Conservation (phyloP, 2,113 vertebrate species). For the Pollimyrus isidori region DNA sequence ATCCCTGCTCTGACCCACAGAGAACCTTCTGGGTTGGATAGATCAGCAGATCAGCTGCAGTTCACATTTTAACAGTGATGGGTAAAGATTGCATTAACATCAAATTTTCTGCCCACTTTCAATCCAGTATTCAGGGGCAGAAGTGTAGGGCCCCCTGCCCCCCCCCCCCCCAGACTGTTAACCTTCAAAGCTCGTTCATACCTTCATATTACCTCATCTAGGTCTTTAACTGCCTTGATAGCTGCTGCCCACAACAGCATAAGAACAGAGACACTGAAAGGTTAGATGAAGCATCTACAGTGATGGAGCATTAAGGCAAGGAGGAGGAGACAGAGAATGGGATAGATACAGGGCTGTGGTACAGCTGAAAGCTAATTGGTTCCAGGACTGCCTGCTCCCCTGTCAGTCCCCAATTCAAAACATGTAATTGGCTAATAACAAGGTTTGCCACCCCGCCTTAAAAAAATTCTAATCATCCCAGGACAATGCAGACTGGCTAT, state of each 20-base stretch:
- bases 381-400: background rate
- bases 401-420: background rate
- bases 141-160: background rate
- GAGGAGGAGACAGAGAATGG: background rate
- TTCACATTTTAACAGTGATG: background rate
- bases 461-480: background rate
- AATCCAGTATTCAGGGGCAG: background rate
- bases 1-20: background rate
- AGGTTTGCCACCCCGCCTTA: background rate
- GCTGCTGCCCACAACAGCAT: background rate
- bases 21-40: background rate
- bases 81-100: background rate
- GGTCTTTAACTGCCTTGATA: background rate
- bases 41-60: background rate
- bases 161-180: background rate
- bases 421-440: background rate
- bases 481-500: background rate
- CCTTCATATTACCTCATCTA: background rate
- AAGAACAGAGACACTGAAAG: background rate
- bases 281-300: background rate
- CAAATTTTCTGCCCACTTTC: background rate
- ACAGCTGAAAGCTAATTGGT: background rate
- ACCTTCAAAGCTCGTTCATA: background rate
- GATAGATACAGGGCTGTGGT: background rate
- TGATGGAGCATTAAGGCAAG: background rate